phyloP scores from a whole-genome alignment of 2,113 vertebrate species.

The Erinaceus europaeus region DNA sequence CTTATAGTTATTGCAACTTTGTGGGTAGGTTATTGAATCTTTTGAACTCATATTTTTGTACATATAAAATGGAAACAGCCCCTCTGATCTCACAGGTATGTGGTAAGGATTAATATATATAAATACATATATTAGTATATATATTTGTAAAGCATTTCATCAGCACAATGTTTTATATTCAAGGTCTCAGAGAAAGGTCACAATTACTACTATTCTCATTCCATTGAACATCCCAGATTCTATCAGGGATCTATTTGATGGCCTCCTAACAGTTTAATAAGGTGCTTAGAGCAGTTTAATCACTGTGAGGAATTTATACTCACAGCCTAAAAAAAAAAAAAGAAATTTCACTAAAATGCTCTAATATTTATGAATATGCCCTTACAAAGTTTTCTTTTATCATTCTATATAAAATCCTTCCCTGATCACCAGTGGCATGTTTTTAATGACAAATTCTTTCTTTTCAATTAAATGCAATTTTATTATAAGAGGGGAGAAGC shows the following conservation, averaged over 20 bases:
- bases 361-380: background rate
- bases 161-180: background rate
- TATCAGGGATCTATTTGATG: background rate
- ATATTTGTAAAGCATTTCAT: background rate
- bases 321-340: constrained; percentile 4
- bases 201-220: background rate
- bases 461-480: constrained; percentile 25
- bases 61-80: background rate
- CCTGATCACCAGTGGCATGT: background rate
- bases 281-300: background rate
- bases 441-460: background rate
- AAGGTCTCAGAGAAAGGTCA: background rate
- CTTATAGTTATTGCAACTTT: background rate
- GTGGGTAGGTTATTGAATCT: background rate
- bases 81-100: background rate
- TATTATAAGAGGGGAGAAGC: background rate
- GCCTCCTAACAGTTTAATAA: background rate
- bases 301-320: background rate
- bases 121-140: too few relatives aligned
- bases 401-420: background rate
- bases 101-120: background rate
- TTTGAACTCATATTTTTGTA: constrained; percentile 8
- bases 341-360: background rate
- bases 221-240: background rate
- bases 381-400: background rate